Conservation (phyloP, 1,140 invertebrate species). For the Macrotrachela quadricornifera region DNA sequence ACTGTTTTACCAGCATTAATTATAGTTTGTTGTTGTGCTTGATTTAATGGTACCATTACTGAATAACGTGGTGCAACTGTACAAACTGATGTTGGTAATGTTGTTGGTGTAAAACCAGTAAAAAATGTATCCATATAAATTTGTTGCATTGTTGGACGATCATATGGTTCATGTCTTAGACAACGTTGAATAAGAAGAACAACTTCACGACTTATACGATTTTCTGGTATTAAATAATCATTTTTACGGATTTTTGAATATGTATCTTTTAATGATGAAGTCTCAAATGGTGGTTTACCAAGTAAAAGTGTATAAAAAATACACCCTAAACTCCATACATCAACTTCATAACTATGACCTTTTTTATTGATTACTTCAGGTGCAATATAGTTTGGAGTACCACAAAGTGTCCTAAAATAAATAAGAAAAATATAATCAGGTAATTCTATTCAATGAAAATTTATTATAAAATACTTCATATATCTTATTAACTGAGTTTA, state of each 20-base stretch:
- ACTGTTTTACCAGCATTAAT: no score
- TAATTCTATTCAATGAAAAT: neutral
- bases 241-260: slow-evolving; percentile 74
- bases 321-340: slow-evolving; percentile 84
- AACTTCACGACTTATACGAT: slow-evolving; percentile 42
- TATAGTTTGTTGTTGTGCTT: no score
- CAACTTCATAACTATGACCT: slow-evolving; percentile 83
- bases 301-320: slow-evolving; percentile 56
- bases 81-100: neutral
- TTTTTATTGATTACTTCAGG: slow-evolving; percentile 80
- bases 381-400: slow-evolving; percentile 94
- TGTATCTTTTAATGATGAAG: slow-evolving; percentile 57
- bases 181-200: slow-evolving; percentile 57
- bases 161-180: slow-evolving; percentile 56
- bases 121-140: slow-evolving; percentile 22
- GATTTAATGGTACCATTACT: no score
- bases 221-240: slow-evolving; percentile 59
- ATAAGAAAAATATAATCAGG: no score
- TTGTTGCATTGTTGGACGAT: slow-evolving; percentile 52
- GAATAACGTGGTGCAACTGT: neutral
- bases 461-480: no score
- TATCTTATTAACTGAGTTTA: no score
- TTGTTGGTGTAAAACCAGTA: neutral
- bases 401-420: slow-evolving; percentile 55
- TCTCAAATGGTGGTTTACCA: slow-evolving; percentile 87